Conservation (phyloP, 1,140 invertebrate species). For the Atta colombica region DNA sequence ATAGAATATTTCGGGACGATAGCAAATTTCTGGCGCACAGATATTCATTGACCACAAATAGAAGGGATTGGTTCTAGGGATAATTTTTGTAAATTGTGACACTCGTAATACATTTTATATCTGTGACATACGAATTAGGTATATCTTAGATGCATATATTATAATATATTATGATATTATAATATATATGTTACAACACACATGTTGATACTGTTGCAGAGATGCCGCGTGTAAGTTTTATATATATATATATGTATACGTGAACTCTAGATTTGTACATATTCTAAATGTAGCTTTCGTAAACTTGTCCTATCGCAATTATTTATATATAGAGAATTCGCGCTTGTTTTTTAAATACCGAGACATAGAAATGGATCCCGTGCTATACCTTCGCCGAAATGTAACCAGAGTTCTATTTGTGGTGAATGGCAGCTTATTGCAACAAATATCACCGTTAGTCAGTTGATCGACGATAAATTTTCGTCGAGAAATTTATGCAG, state of each 20-base stretch:
- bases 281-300: constrained; percentile 65
- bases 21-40: neutral
- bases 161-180: constrained; percentile 1
- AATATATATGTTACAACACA: neutral
- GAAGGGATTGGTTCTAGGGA: constrained; percentile 55
- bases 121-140: constrained; percentile 61
- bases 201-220: constrained; percentile 32
- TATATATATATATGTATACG: constrained; percentile 55
- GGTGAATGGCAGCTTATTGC: constrained; percentile 60
- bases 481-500: neutral
- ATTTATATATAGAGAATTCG: constrained; percentile 64
- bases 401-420: constrained; percentile 58
- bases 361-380: neutral
- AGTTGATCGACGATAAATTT: neutral
- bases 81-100: constrained; percentile 67
- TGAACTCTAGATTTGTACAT: constrained; percentile 73
- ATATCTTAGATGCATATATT: constrained; percentile 38
- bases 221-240: constrained; percentile 55
- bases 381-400: constrained; percentile 19
- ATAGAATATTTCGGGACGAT: neutral
- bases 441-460: neutral
- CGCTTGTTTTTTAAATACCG: constrained; percentile 36
- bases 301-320: constrained; percentile 37
- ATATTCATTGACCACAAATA: constrained; percentile 68
- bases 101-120: constrained; percentile 66